Percentiles rank a stretch among this genome's conserved stretches.
Conservation (phyloP, 2,888 invertebrate genomes). For the Euplagia quadripunctaria region DNA sequence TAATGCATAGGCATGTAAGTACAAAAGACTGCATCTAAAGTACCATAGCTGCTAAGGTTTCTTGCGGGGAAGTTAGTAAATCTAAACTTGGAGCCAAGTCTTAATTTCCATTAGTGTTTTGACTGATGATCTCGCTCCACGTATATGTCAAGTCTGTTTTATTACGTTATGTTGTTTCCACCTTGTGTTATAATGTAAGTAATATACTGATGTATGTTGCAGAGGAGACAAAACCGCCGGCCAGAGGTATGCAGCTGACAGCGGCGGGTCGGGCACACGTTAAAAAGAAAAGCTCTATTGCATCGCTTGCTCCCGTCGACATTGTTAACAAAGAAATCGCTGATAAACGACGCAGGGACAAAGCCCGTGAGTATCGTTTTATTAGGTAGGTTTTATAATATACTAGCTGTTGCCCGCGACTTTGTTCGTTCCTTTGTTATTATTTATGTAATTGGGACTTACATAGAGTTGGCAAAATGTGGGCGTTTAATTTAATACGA, state of each 20-base stretch:
- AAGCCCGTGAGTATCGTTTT: constrained; percentile 68
- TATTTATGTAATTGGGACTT: no score
- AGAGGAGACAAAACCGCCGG: constrained; percentile 14
- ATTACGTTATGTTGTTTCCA: background rate
- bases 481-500: no score
- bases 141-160: background rate
- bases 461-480: no score
- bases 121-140: no score
- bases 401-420: background rate
- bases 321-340: constrained; percentile 80
- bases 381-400: background rate
- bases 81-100: no score
- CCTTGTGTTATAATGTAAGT: background rate
- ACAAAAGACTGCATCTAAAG: no score
- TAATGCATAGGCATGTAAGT: no score
- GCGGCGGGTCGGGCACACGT: constrained; percentile 77
- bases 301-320: constrained; percentile 71
- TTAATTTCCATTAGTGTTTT: no score
- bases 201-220: background rate
- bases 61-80: no score
- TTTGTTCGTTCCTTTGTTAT: no score
- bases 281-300: constrained; percentile 68
- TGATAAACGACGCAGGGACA: constrained; percentile 76
- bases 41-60: no score
- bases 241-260: constrained; percentile 75